Percentiles rank a stretch among this genome's conserved stretches.
Evolutionary conservation across 2,888 invertebrate genomes (phyloP).

Genomic region (Acanthacorydalis orientalis): DNA sequence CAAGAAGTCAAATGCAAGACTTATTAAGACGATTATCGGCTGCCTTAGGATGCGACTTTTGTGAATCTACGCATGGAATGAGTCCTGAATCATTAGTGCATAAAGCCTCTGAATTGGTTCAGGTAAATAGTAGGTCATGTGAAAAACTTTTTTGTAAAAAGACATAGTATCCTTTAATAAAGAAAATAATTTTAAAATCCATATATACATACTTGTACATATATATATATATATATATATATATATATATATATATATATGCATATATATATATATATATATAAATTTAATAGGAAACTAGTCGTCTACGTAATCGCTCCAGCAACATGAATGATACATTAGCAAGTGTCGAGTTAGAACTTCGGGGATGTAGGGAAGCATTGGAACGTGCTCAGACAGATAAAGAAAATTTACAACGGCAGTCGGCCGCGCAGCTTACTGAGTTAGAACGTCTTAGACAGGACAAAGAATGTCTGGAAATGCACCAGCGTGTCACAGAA

Average conservation of each 20-base stretch:
- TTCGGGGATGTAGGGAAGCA: slow-evolving; percentile 46
- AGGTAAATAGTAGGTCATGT: slow-evolving; percentile 34
- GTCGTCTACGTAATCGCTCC: slow-evolving; percentile 24
- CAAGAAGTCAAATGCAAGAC: slow-evolving; percentile 47
- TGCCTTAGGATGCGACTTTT: slow-evolving; percentile 53
- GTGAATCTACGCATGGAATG: slow-evolving; percentile 43
- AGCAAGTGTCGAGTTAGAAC: slow-evolving; percentile 43
- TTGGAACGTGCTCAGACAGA: slow-evolving; percentile 47
- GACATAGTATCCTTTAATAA: no score
- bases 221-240: no score
- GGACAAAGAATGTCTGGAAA: slow-evolving; percentile 59
- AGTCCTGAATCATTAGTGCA: slow-evolving; percentile 57
- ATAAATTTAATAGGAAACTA: slow-evolving; percentile 19
- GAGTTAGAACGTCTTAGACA: slow-evolving; percentile 57
- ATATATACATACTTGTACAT: no score
- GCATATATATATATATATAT: no score
- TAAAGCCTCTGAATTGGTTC: slow-evolving; percentile 60
- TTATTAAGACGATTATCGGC: slow-evolving; percentile 52
- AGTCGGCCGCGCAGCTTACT: slow-evolving; percentile 49
- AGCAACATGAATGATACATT: slow-evolving; percentile 40
- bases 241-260: no score
- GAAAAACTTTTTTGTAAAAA: no score
- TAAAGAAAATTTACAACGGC: slow-evolving; percentile 58
- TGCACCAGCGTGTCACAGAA: slow-evolving; percentile 55
- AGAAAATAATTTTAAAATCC: no score